These are phyloP conservation scores for Brenthis ino DNA, from an alignment of 2,888 invertebrate genomes.

Conservation along the genomic window DNA sequence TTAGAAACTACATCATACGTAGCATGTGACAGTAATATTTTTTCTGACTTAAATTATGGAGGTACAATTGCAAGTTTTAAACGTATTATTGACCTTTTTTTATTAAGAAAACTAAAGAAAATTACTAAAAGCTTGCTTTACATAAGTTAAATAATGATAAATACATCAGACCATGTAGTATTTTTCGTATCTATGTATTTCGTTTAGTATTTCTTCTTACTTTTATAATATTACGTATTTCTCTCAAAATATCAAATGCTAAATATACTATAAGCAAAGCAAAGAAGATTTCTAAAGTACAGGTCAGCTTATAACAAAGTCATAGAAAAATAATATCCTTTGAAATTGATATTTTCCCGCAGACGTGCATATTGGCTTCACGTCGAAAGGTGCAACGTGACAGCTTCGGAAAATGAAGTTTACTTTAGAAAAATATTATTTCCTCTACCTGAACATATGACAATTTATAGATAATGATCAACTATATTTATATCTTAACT, in stretches of 20 bases:
- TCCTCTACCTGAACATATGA: neutral
- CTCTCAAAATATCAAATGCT: neutral
- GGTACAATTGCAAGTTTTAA: too few species aligned
- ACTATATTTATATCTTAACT: neutral
- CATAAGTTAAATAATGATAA: too few species aligned
- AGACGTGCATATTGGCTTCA: conserved; percentile 42
- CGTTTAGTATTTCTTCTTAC: too few species aligned
- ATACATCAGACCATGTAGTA: too few species aligned
- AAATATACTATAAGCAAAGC: conserved; percentile 1
- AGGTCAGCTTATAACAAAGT: conserved; percentile 23
- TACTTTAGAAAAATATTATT: conserved; percentile 33
- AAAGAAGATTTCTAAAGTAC: conserved; percentile 12
- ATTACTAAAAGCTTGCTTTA: too few species aligned
- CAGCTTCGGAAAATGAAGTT: conserved; percentile 36
- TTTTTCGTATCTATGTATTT: too few species aligned
- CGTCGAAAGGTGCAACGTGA: conserved; percentile 37
- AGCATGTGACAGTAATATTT: too few species aligned
- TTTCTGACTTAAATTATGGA: too few species aligned
- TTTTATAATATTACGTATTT: too few species aligned
- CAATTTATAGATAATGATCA: conserved; percentile 9
- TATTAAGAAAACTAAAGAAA: too few species aligned
- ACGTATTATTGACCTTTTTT: too few species aligned
- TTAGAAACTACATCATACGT: too few species aligned
- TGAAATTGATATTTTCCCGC: conserved; percentile 44
- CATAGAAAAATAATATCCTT: conserved; percentile 39